These are phyloP conservation scores for Siniperca obscura DNA, from an alignment of 2,797 vertebrate species.

Conservation along the genomic window DNA sequence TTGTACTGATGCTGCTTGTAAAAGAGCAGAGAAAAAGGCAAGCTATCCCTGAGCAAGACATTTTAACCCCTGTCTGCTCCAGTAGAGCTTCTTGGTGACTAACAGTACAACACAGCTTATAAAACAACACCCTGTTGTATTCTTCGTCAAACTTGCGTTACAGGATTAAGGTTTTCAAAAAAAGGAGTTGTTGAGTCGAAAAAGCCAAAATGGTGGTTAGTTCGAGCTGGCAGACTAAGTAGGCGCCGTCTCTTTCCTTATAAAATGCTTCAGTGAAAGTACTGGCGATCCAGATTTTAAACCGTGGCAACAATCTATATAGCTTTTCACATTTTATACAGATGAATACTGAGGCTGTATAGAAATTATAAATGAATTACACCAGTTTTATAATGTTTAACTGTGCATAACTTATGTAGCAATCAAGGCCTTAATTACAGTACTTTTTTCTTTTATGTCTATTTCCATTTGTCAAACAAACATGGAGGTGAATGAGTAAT, in stretches of 20 bases:
- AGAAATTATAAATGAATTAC: constrained; percentile 1
- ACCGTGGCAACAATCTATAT: background rate
- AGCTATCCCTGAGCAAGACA: background rate
- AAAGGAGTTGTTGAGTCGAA: background rate
- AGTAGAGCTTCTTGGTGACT: background rate
- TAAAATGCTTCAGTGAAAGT: constrained; percentile 42
- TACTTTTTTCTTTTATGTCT: no score
- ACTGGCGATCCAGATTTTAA: constrained; percentile 29
- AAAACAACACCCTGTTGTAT: background rate
- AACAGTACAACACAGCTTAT: background rate
- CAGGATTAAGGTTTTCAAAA: background rate
- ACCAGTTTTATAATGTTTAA: constrained; percentile 3
- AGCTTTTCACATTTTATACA: background rate
- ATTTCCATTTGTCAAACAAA: background rate
- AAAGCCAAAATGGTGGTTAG: constrained; percentile 27
- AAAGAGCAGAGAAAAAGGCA: background rate
- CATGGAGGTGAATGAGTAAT: background rate
- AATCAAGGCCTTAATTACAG: background rate
- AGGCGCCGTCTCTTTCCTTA: constrained; percentile 45
- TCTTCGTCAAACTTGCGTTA: background rate
- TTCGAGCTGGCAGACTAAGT: constrained; percentile 18
- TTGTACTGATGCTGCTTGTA: no score
- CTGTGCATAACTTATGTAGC: background rate
- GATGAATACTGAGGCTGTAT: background rate
- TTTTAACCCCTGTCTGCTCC: background rate